Evolutionary conservation across 2,797 vertebrate species (phyloP), one percentile per base, ranked within the genome.

Genomic region (Galaxias olidus): DNA sequence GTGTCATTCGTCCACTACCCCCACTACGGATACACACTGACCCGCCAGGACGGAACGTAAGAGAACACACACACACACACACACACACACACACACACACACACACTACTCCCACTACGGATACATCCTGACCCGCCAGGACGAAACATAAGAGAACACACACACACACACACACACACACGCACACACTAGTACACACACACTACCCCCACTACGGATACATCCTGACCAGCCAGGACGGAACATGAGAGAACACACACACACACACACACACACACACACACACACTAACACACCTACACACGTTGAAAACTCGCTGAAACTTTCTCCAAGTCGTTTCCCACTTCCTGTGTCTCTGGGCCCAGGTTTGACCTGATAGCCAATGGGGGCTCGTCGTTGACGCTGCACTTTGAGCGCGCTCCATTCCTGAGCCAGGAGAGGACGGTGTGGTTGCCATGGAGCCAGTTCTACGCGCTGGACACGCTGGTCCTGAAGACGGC

Each of bases 1-100:
- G 98, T 99, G 86, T 98, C 97, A 20, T 99, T 99, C 92, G 95
- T 98, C 88, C 98, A 98, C 89, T 95, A 98, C 85, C 96, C 98
- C 63, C 95, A 95, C 79, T 99, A 98, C 0, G 98, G 98, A 80
- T 98, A 98, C 78, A 99, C 98, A 77, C 94, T 99, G 86, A 99
- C 97, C 69, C 95, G 97, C 47, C 97, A 99, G 87, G 98, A 99
- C 73, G 98, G 98, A 91, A 99, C 95, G 98, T 99, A 91, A 95
- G 98, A 96, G 86, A 68, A 84, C 73, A 77, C 76, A 66, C 61
- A 45, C 60, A 51, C 13, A n/a, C 8, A 19, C 10, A n/a, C 56
- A 58, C 41, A 45, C 55, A 8, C 57, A 20, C 43, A 59, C 30
- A 13, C 17, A 20, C 58, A 30, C 44, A 47, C 57, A 45, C 58